Conservation (phyloP, 2,797 vertebrate genomes). For the Natrix natrix region DNA sequence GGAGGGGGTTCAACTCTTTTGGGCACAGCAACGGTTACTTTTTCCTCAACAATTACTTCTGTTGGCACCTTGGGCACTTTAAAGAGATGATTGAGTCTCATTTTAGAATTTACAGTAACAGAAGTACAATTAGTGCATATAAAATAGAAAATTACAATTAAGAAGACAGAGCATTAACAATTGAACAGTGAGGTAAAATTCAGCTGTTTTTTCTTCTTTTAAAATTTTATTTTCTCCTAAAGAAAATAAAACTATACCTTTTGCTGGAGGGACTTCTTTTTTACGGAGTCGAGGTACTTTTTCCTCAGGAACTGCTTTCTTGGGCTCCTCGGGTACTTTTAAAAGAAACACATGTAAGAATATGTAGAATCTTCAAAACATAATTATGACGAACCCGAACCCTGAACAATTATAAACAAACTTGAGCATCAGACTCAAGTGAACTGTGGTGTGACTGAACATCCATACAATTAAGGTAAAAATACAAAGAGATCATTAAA, state of each 20-base stretch:
- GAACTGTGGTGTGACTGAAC: neutral
- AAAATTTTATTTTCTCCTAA: neutral
- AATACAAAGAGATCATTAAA: slow-evolving; percentile 23
- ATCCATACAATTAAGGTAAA: neutral
- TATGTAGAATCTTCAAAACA: slow-evolving; percentile 12
- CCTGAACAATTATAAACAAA: neutral
- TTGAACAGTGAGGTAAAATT: neutral
- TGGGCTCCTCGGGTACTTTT: slow-evolving; percentile 74
- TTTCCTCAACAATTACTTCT: slow-evolving; percentile 69
- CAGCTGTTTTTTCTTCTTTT: neutral
- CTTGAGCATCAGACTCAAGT: neutral
- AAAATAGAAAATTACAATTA: neutral
- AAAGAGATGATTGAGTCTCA: slow-evolving; percentile 55
- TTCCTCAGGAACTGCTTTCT: slow-evolving; percentile 67
- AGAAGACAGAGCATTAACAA: neutral
- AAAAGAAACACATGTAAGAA: slow-evolving; percentile 29
- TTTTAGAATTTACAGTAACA: slow-evolving; percentile 46
- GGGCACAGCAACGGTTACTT: slow-evolving; percentile 40
- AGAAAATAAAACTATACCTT: slow-evolving; percentile 62
- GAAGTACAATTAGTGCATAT: neutral
- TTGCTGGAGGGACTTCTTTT: slow-evolving; percentile 63
- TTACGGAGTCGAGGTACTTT: slow-evolving; percentile 50
- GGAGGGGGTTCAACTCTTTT: slow-evolving; percentile 54
- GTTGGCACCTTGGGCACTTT: slow-evolving; percentile 80
- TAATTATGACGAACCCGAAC: slow-evolving; percentile 5